Conservation (phyloP, 2,888 invertebrate species). For the Sminthurinus aureus region DNA sequence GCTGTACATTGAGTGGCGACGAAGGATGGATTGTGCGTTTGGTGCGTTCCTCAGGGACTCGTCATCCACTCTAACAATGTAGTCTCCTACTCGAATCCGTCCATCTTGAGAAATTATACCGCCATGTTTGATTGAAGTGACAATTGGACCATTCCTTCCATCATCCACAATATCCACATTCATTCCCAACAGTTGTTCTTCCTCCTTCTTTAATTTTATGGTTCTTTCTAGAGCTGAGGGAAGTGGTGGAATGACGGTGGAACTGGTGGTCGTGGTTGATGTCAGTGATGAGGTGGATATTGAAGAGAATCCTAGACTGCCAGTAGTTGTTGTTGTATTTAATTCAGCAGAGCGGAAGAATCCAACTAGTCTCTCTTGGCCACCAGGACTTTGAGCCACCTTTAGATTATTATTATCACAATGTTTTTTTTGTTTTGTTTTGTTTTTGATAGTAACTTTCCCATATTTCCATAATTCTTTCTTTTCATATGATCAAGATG, state of each 20-base stretch:
- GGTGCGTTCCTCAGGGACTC: constrained; percentile 69
- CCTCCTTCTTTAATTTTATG: constrained; percentile 68
- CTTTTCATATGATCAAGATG: neutral
- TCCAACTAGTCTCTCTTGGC: constrained; percentile 57
- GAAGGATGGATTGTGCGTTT: constrained; percentile 69
- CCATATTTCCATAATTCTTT: neutral
- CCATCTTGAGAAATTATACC: constrained; percentile 70
- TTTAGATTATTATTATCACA: too few relatives aligned
- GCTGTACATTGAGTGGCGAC: constrained; percentile 68
- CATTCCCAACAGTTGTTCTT: constrained; percentile 66
- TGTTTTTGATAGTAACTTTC: neutral
- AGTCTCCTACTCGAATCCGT: constrained; percentile 68
- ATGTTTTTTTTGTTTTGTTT: too few relatives aligned
- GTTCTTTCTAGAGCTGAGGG: constrained; percentile 68
- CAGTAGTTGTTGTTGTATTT: constrained; percentile 45
- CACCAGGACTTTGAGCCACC: constrained; percentile 60
- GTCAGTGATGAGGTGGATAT: too few relatives aligned
- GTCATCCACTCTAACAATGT: constrained; percentile 69
- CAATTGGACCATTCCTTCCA: constrained; percentile 67
- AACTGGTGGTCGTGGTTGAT: neutral
- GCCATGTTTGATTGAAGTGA: constrained; percentile 64
- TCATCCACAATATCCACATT: constrained; percentile 69
- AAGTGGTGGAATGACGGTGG: constrained; percentile 61
- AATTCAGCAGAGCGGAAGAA: constrained; percentile 48
- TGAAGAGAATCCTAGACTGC: neutral